Evolutionary conservation across 2,888 invertebrate genomes (phyloP), one percentile per base, ranked within the genome.

Genomic region (Erannis defoliaria): DNA sequence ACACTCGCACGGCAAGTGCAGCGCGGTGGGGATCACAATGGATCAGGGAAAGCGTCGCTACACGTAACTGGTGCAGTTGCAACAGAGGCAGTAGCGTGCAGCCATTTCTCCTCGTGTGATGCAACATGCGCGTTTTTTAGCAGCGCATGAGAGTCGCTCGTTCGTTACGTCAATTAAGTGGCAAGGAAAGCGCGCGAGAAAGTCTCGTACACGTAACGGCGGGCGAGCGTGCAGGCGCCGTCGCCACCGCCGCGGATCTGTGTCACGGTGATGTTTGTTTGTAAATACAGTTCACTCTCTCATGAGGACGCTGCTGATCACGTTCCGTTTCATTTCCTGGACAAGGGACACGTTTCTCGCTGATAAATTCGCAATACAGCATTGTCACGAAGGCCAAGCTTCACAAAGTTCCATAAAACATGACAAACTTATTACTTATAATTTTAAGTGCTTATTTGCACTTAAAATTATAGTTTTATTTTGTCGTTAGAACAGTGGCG

Each of bases 151-250:
- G 90, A 89, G 87, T 86, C 81, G 84, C 81, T 88, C 82, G 85
- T 84, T 88, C 81, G 89, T 91, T 93, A 92, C 92, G 91, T 92
- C 90, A 89, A 91, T 92, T 90, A 91, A 86, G 84, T 83, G 77
- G 77, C 85, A 81, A 90, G 85, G 92, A 92, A 92, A 90, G 91
- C 85, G 86, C 78, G 81, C 89, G 89, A 88, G 92, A 93, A 91
- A 92, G 90, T 91, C 74, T 72, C 72, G 78, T 72, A 77, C 81
- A 89, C 89, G 89, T 89, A 90, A 90, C 84, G 79, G 77, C 75
- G 71, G 58, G 71, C 75, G 77, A 79, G 77, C 71, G 72, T 75
- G 81, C 77, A 76, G 74, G 72, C 63, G 68, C 65, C 68, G 71
- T 68, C 71, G 67, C 58, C 35, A 50, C 66, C 40, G 29, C 51